These are phyloP conservation scores for Perccottus glenii DNA, from an alignment of 2,113 vertebrate species.

Conservation along the genomic window DNA sequence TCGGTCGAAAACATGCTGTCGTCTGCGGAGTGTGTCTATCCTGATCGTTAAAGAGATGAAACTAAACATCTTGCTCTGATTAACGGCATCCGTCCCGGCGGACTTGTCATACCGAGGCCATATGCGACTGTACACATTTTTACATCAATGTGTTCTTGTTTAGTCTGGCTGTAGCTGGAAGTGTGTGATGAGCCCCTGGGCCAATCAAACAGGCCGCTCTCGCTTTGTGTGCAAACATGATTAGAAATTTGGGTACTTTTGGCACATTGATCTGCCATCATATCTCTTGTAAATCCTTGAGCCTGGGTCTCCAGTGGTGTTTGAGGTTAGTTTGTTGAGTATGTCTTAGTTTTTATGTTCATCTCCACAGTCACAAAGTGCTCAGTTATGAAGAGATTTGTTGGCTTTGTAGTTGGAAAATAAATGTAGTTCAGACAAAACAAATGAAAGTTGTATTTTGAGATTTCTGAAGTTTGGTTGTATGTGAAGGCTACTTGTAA, in stretches of 20 bases:
- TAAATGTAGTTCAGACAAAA: too few relatives aligned
- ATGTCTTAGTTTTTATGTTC: too few relatives aligned
- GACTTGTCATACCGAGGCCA: slow-evolving; percentile 38
- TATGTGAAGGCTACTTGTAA: too few relatives aligned
- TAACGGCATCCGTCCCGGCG: slow-evolving; percentile 40
- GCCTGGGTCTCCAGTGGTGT: too few relatives aligned
- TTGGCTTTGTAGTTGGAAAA: too few relatives aligned
- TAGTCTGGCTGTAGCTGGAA: slow-evolving; percentile 32
- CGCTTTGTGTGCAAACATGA: slow-evolving; percentile 6
- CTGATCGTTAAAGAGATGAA: slow-evolving; percentile 70
- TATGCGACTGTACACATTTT: slow-evolving; percentile 52
- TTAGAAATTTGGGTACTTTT: slow-evolving; percentile 13
- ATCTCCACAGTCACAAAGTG: too few relatives aligned
- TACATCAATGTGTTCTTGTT: slow-evolving; percentile 55
- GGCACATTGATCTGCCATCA: neutral
- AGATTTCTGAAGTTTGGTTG: too few relatives aligned
- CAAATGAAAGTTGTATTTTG: too few relatives aligned
- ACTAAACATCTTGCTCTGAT: slow-evolving; percentile 72
- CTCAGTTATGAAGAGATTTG: too few relatives aligned
- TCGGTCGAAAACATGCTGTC: slow-evolving; percentile 58
- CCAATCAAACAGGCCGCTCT: neutral
- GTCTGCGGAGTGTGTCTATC: slow-evolving; percentile 52
- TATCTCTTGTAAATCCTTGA: neutral
- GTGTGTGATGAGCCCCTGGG: slow-evolving; percentile 12
- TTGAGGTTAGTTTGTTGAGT: too few relatives aligned